phyloP scores from a whole-genome alignment of 2,797 vertebrate genomes.

The Tiaroga cobitis region DNA sequence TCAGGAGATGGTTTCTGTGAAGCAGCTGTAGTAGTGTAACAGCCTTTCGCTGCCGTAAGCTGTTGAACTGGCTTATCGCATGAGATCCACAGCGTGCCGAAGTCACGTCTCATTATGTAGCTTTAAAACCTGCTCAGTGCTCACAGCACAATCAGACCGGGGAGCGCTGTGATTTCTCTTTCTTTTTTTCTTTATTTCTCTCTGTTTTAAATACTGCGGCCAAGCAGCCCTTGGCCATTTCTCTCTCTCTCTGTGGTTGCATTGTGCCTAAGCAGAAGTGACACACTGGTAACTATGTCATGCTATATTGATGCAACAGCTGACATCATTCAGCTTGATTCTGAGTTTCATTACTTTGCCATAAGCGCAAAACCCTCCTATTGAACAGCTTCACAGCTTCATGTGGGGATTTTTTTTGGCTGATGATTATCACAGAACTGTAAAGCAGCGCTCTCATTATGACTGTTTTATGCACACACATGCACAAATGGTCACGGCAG shows the following conservation, averaged over 20 bases:
- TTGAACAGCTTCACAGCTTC: slow-evolving; percentile 26
- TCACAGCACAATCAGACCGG: slow-evolving; percentile 10
- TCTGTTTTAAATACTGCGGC: slow-evolving; percentile 19
- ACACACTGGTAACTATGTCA: slow-evolving; percentile 43
- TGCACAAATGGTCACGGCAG: slow-evolving; percentile 22
- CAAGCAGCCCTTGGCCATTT: slow-evolving; percentile 19
- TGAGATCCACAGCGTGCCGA: slow-evolving; percentile 45
- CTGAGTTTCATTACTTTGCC: slow-evolving; percentile 45
- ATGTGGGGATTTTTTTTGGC: slow-evolving; percentile 31
- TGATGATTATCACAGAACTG: slow-evolving; percentile 39
- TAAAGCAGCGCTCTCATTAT: slow-evolving; percentile 42
- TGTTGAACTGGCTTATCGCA: slow-evolving; percentile 42
- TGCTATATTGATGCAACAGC: slow-evolving; percentile 48
- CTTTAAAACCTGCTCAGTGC: slow-evolving; percentile 9
- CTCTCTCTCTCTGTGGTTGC: slow-evolving; percentile 26
- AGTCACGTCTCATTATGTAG: slow-evolving; percentile 50
- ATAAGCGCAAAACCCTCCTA: slow-evolving; percentile 19
- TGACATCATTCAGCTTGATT: slow-evolving; percentile 29
- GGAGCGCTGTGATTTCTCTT: slow-evolving; percentile 13
- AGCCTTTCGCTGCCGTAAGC: slow-evolving; percentile 37
- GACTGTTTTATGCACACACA: slow-evolving; percentile 38
- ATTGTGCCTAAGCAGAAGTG: slow-evolving; percentile 44
- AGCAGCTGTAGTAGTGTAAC: slow-evolving; percentile 51
- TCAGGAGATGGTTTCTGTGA: not conserved
- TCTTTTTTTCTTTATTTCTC: slow-evolving; percentile 6